Evolutionary conservation across 2,113 vertebrate genomes (phyloP).

Genomic region (Anhinga rufa): DNA sequence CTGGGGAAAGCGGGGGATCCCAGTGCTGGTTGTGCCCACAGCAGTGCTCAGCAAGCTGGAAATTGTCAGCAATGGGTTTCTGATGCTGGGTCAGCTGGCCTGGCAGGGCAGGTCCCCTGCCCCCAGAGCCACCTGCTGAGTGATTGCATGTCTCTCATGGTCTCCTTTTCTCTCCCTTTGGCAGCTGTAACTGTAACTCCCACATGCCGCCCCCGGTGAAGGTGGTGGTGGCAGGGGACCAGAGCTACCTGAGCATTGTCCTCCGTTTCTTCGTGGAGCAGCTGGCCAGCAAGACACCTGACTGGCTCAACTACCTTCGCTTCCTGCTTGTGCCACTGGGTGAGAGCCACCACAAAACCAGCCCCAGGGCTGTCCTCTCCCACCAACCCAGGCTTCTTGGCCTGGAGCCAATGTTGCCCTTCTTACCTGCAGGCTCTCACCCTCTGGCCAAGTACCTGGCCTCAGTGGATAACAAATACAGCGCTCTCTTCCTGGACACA

Average conservation of each 20-base stretch:
- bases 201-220: constrained; percentile 94
- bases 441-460: constrained; percentile 94
- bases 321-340: constrained; percentile 94
- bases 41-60: neutral
- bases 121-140: neutral
- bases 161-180: neutral
- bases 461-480: constrained; percentile 91
- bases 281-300: constrained; percentile 92
- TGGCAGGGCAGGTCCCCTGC: neutral
- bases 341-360: neutral
- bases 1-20: neutral
- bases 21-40: neutral
- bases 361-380: neutral
- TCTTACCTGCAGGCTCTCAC: constrained; percentile 79
- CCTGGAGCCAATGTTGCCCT: neutral
- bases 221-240: constrained; percentile 91
- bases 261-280: constrained; percentile 96
- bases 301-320: constrained; percentile 97
- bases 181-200: constrained; percentile 96
- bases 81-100: neutral
- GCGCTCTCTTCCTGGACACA: constrained; percentile 90
- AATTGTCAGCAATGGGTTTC: neutral
- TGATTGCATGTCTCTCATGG: fast-evolving
- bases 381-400: fast-evolving
- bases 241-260: constrained; percentile 90